These are phyloP conservation scores for Melanotaenia nigrans DNA, from an alignment of 2,797 vertebrate species.

Conservation along the genomic window DNA sequence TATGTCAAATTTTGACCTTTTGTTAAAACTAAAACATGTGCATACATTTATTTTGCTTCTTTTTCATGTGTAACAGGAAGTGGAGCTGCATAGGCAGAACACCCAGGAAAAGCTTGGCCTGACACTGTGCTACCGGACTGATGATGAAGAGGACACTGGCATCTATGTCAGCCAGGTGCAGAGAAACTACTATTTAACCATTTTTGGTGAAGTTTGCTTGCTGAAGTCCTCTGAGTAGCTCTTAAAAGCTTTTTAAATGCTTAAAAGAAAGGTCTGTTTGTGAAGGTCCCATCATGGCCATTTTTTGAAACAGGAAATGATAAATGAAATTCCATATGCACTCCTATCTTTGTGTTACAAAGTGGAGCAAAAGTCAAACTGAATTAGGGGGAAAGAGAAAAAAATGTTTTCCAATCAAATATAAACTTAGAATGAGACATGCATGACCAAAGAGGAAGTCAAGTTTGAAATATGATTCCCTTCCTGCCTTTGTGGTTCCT, in stretches of 20 bases:
- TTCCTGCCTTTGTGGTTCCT: conserved; percentile 42
- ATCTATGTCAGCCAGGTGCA: conserved; percentile 95
- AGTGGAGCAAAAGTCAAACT: conserved; percentile 24
- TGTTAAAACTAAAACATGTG: not conserved
- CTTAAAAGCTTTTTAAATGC: not conserved
- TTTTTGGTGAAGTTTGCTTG: conserved; percentile 7
- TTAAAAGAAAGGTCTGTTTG: not conserved
- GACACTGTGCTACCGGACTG: conserved; percentile 95
- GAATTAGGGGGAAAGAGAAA: conserved; percentile 31
- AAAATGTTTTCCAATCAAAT: conserved; percentile 50
- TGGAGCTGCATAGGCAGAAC: conserved; percentile 89
- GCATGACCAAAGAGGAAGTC: conserved; percentile 65
- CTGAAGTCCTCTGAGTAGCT: not conserved
- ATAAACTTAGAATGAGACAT: conserved; percentile 54
- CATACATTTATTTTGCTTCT: not conserved
- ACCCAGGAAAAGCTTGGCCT: conserved; percentile 95
- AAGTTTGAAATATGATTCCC: conserved; percentile 72
- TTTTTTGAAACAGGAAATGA: conserved; percentile 46
- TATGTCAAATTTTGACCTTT: too few relatives aligned
- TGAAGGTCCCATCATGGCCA: not conserved
- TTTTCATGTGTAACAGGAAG: conserved; percentile 83
- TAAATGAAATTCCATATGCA: conserved; percentile 51
- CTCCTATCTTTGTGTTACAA: conserved; percentile 43
- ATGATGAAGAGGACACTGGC: conserved; percentile 92
- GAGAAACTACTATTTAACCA: not conserved